phyloP scores from a whole-genome alignment of 2,888 invertebrate genomes.

The Oscheius sp. region DNA sequence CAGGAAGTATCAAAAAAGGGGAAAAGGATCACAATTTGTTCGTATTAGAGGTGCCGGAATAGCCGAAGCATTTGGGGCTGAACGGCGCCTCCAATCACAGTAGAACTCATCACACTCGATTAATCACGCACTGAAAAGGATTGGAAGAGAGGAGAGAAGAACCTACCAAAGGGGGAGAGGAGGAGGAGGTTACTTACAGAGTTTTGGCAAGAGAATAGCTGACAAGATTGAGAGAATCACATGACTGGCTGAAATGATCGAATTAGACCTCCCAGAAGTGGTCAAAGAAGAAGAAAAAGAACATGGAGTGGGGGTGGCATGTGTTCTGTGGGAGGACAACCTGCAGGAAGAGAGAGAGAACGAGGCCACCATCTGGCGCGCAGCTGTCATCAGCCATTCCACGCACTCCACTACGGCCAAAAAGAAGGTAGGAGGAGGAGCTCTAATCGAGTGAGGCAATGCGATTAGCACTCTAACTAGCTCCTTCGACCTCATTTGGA shows the following conservation, averaged over 20 bases:
- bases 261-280: conserved; percentile 1
- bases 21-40: conserved; percentile 18
- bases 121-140: conserved; percentile 21
- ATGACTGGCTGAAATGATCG: conserved; percentile 4
- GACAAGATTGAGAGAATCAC: conserved; percentile 3
- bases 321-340: neutral
- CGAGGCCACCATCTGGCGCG: conserved; percentile 26
- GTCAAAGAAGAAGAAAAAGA: conserved; percentile 5
- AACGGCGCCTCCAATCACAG: conserved; percentile 57
- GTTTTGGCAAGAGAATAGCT: conserved; percentile 12
- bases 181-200: conserved; percentile 9
- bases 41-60: conserved; percentile 23
- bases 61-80: conserved; percentile 32
- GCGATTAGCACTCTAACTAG: no score
- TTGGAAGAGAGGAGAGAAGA: neutral
- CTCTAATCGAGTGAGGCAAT: no score
- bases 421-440: neutral
- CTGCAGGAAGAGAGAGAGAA: neutral
- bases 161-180: conserved; percentile 10
- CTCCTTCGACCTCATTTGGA: neutral
- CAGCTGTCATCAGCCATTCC: conserved; percentile 32
- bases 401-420: conserved; percentile 13
- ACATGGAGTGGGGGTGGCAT: conserved; percentile 1
- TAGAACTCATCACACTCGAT: conserved; percentile 43
- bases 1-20: conserved; percentile 15